These are phyloP conservation scores for Dicranocentrus wangi DNA, from an alignment of 2,888 invertebrate species.

Conservation along the genomic window DNA sequence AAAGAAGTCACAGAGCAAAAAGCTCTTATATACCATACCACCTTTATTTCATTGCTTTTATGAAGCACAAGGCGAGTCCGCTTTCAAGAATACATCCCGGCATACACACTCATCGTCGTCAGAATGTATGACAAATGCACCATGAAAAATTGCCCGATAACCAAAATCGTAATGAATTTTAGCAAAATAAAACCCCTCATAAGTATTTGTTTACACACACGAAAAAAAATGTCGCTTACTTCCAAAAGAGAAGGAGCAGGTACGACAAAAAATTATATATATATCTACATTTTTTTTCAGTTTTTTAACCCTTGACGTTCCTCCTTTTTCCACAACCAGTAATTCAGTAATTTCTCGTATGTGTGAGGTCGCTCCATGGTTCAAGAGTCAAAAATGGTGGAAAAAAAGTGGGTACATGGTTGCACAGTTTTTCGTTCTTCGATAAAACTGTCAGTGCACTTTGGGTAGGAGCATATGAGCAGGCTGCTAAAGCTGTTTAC, in stretches of 20 bases:
- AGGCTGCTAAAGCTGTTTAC: conserved; percentile 3
- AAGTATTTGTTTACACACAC: conserved; percentile 44
- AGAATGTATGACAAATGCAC: background rate
- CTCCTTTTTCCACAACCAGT: no score
- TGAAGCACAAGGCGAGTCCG: no score
- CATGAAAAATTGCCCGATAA: conserved; percentile 6
- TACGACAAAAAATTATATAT: background rate
- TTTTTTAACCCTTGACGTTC: no score
- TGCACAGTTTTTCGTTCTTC: no score
- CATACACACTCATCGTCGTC: background rate
- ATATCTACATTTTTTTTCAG: background rate
- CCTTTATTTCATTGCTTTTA: background rate
- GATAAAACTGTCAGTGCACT: conserved; percentile 54
- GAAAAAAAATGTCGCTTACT: background rate
- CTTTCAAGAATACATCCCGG: no score
- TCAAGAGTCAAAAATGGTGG: conserved; percentile 2
- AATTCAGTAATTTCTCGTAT: no score
- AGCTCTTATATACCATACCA: no score
- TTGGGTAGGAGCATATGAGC: background rate
- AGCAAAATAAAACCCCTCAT: conserved; percentile 43
- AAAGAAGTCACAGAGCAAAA: no score
- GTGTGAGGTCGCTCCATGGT: background rate
- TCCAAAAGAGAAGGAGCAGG: background rate
- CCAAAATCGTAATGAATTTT: conserved; percentile 6
- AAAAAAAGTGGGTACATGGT: conserved; percentile 15